Evolutionary conservation across 2,797 vertebrate species (phyloP).

Genomic region (Uromys caudimaculatus): DNA sequence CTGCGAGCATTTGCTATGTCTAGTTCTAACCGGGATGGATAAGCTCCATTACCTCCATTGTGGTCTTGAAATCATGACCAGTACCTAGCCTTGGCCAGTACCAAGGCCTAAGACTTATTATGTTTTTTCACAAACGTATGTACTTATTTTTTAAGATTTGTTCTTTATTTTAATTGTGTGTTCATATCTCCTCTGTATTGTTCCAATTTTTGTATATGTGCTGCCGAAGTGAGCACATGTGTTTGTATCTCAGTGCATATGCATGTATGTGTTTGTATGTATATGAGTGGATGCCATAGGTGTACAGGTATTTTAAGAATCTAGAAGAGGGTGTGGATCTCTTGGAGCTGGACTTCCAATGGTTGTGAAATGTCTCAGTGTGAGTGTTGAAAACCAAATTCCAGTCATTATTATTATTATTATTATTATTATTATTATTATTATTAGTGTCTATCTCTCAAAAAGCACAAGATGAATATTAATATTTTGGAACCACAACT

Average conservation of each 20-base stretch:
- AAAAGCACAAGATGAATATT: neutral
- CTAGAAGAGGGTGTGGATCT: too few relatives aligned
- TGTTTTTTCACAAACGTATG: neutral
- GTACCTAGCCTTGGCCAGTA: neutral
- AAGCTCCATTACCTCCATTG: neutral
- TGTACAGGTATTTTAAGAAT: neutral
- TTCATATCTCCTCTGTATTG: too few relatives aligned
- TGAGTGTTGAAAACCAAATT: neutral
- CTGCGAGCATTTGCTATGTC: neutral
- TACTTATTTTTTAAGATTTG: neutral
- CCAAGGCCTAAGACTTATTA: too few relatives aligned
- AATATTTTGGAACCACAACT: neutral
- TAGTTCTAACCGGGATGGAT: neutral
- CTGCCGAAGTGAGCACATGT: neutral
- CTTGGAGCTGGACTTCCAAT: neutral
- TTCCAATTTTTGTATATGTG: too few relatives aligned
- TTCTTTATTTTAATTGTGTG: neutral
- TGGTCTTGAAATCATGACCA: neutral
- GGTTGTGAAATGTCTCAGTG: neutral
- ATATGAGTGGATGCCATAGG: neutral
- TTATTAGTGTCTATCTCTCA: neutral
- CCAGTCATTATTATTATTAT: neutral
- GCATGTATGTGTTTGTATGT: neutral
- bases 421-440: too few relatives aligned
- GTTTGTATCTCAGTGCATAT: neutral